Percentiles rank a stretch among this genome's conserved stretches.
These are phyloP conservation scores for Pristis pectinata DNA, from an alignment of 2,797 vertebrate species.

Conservation along the genomic window DNA sequence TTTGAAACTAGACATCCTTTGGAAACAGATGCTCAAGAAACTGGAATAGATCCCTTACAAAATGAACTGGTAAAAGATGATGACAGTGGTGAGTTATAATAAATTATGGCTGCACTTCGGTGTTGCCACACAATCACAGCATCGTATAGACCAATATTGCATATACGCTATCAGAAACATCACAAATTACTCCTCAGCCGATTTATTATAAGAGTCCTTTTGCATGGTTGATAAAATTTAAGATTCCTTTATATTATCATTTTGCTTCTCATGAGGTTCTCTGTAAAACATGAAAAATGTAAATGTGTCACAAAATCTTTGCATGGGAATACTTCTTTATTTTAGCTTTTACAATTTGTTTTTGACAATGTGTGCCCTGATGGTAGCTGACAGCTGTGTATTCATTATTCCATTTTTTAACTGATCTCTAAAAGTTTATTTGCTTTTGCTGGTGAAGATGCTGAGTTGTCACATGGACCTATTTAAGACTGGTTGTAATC, in stretches of 20 bases:
- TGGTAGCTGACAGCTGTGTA: background rate
- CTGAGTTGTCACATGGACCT: background rate
- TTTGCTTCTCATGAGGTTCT: background rate
- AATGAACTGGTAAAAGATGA: conserved; percentile 66
- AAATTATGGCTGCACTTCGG: background rate
- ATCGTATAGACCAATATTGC: background rate
- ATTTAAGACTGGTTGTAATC: background rate
- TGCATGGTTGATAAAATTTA: background rate
- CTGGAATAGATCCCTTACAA: conserved; percentile 81
- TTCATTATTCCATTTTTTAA: background rate
- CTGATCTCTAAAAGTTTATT: background rate
- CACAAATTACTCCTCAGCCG: background rate
- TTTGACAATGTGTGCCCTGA: background rate
- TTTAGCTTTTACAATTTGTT: background rate
- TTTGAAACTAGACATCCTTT: conserved; percentile 83
- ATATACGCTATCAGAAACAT: background rate
- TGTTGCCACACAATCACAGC: background rate
- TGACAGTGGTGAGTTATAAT: conserved; percentile 60
- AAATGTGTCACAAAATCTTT: background rate
- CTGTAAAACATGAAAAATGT: background rate
- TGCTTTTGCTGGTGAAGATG: background rate
- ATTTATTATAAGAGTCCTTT: background rate
- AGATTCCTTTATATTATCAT: background rate
- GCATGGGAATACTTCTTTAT: background rate
- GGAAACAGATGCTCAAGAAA: conserved; percentile 89